Conservation (phyloP, 2,113 vertebrate genomes). For the Solea solea region DNA sequence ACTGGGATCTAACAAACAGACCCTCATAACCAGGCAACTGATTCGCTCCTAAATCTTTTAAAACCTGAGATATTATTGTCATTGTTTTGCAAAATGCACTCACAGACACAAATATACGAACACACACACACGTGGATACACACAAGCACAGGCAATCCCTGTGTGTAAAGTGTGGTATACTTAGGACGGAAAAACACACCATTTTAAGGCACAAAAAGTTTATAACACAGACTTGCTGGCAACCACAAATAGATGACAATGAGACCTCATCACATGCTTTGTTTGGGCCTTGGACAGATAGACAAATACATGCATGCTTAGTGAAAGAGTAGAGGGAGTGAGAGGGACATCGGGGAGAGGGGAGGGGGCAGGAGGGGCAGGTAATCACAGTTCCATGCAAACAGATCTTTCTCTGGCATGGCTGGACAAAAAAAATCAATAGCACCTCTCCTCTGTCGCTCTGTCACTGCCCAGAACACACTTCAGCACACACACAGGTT, state of each 20-base stretch:
- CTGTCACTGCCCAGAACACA: conserved; percentile 65
- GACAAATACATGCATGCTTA: conserved; percentile 49
- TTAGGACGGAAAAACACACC: conserved; percentile 51
- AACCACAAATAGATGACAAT: conserved; percentile 62
- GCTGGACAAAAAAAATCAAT: conserved; percentile 70
- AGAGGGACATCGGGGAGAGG: background rate
- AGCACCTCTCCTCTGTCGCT: conserved; percentile 58
- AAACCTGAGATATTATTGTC: conserved; percentile 58
- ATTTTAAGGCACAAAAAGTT: conserved; percentile 54
- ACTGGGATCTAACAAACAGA: conserved; percentile 50
- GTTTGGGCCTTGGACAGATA: conserved; percentile 53
- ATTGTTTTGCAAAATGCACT: conserved; percentile 56
- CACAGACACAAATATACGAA: conserved; percentile 17
- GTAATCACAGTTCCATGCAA: conserved; percentile 75
- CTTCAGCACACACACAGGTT: conserved; percentile 39
- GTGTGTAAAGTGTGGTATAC: conserved; percentile 38
- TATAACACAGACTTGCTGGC: conserved; percentile 40
- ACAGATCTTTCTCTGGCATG: conserved; percentile 70
- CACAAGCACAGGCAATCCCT: conserved; percentile 37
- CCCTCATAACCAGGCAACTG: conserved; percentile 67
- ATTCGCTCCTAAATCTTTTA: conserved; percentile 64
- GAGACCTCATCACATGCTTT: conserved; percentile 48
- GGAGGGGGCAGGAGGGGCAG: conserved; percentile 42
- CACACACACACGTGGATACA: conserved; percentile 9
- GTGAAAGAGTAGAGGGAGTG: conserved; percentile 40